Evolutionary conservation across 2,113 vertebrate genomes (phyloP), one percentile per base, ranked within the genome.

Genomic region (Solea senegalensis): DNA sequence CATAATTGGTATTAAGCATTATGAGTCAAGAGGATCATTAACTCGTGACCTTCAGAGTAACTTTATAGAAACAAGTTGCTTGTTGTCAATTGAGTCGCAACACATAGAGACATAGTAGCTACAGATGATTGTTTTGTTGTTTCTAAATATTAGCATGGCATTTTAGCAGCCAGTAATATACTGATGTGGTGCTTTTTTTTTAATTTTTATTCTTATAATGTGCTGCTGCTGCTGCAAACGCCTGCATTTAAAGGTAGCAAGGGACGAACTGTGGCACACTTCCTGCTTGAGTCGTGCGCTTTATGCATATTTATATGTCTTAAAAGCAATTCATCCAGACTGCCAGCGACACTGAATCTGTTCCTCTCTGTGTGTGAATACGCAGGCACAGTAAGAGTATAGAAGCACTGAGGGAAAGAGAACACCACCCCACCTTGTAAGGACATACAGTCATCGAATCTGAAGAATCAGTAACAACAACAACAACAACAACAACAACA

Each of bases 321-420:
- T 4, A 8, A 9, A 3, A 51, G 13, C 2, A 45, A 56, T 60
- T 54, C 10, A 56, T 72, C 49, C 43, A 43, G n/a, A 45, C 14
- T 63, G 50, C 57, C 72, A 13, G 55, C 60, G 3, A 41, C 56
- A 28, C 43, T 78, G 55, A 78, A 62, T 54, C 4, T 9, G 43
- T 41, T 77, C 43, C 15, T 53, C 14, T 74, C 44, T 80, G 61
- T 80, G 69, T 82, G 55, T 85, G 49, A 84, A 49, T 69, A 7
- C 86, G 27, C 83, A 90, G 89, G 83, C 85, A 85, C 89, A 83
- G 69, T 87, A 73, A 88, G 91, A 84, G 74, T 89, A 78, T 89
- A 84, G 78, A 92, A 88, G 89, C 92, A 93, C 89, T 91, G 89
- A 92, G 86, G 80, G 87, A 83, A 68, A 69, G 68, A 71, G 3